These are phyloP conservation scores for Kryptopterus vitreolus DNA, from an alignment of 2,797 vertebrate species.

Conservation along the genomic window DNA sequence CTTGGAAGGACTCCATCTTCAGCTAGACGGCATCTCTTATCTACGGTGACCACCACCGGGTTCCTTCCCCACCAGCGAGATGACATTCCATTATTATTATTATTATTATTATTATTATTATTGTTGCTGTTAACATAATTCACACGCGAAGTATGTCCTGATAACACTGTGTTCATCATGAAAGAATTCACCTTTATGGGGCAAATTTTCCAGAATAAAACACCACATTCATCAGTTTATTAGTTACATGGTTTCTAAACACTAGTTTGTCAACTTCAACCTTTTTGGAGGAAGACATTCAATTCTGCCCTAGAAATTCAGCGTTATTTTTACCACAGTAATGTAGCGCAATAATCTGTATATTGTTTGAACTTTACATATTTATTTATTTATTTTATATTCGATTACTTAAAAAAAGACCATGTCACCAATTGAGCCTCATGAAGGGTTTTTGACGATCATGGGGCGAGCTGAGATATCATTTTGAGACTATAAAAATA, in stretches of 20 bases:
- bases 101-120: not conserved
- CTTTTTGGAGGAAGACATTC: not conserved
- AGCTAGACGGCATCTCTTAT: too few species aligned
- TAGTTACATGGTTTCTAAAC: not conserved
- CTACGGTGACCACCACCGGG: too few species aligned
- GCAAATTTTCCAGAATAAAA: too few species aligned
- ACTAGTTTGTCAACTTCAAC: not conserved
- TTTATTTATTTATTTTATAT: not conserved
- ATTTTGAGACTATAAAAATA: not conserved
- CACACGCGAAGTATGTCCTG: not conserved
- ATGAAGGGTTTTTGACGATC: not conserved
- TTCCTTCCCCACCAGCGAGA: too few species aligned
- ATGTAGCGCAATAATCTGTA: not conserved
- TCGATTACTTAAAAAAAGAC: not conserved
- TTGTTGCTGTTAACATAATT: not conserved
- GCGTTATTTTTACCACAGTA: not conserved
- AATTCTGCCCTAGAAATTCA: not conserved
- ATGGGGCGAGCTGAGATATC: not conserved
- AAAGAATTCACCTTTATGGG: not conserved
- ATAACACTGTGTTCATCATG: not conserved
- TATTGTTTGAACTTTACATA: not conserved
- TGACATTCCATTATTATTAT: conserved; percentile 15
- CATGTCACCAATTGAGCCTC: not conserved
- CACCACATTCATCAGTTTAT: not conserved
- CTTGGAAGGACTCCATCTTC: too few species aligned